Percentiles rank a stretch among this genome's conserved stretches.
Evolutionary conservation across 2,888 invertebrate species (phyloP).

Genomic region (Leptopterna dolabrata): DNA sequence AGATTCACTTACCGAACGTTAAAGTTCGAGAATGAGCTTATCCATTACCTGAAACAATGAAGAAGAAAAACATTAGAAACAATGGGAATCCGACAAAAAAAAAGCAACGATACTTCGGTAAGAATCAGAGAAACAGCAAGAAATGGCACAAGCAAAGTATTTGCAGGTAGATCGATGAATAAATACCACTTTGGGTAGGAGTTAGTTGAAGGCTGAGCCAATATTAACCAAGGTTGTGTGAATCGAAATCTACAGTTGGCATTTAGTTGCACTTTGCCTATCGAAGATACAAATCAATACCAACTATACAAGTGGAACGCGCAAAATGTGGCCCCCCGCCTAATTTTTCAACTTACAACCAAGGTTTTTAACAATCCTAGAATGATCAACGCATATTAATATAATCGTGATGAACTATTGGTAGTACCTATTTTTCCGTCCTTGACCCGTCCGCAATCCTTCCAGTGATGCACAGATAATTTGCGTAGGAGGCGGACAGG

Average conservation of each 20-base stretch:
- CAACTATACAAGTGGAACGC: background rate
- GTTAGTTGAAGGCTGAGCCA: too few species aligned
- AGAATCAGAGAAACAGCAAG: too few species aligned
- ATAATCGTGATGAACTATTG: background rate
- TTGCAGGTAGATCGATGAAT: too few species aligned
- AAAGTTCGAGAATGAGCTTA: background rate
- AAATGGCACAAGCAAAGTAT: too few species aligned
- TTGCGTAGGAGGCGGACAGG: background rate
- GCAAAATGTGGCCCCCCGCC: background rate
- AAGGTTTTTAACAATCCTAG: background rate
- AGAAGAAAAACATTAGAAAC: background rate
- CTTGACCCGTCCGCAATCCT: background rate
- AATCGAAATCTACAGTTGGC: too few species aligned
- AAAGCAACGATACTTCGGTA: background rate
- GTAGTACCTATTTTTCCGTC: background rate
- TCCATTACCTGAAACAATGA: background rate
- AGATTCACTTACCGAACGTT: background rate
- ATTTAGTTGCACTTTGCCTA: too few species aligned
- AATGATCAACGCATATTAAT: background rate
- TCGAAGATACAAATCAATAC: too few species aligned
- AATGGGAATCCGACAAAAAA: background rate
- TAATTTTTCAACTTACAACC: background rate
- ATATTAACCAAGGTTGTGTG: background rate
- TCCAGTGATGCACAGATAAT: background rate
- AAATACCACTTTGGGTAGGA: too few species aligned